Evolutionary conservation across 2,113 vertebrate genomes (phyloP), one percentile per base, ranked within the genome.

Genomic region (Laterallus jamaicensis): DNA sequence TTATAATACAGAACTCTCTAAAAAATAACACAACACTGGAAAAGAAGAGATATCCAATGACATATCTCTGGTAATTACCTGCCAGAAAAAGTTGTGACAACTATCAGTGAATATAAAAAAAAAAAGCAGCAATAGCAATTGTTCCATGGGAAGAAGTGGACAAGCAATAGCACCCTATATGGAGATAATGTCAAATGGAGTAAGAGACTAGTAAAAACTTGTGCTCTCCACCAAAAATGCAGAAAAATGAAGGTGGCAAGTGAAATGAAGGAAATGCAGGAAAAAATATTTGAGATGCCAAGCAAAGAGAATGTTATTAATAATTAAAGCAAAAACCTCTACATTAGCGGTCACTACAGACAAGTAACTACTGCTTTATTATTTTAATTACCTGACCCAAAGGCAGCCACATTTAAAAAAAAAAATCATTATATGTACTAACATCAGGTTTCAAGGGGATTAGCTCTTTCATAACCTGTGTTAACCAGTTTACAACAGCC

Each of bases 341-440:
- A 59, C 79, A 62, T 70, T 70, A 89, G 32, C 64, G n/a, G 49
- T 11, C 64, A 37, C 37, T 35, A n/a, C 18, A 15, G 44, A 52
- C n/a, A 94, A 93, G 88, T 92, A 91, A 87, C 28, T 73, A 31
- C 39, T 56, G 8, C 50, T 56, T 92, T 79, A 78, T 88, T 94
- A 88, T 67, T 88, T 92, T 92, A 92, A 89, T 90, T 94, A 94
- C 25, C 25, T 58, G 69, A 73, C 64, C 68, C 84, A 59, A 93
- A 84, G 26, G 59, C 52, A 93, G 60, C 63, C 44, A 55, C 63
- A 88, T 60, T 76, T 16, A 49, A 67, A 39, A 63, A 39, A 63
- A 78, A 63, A 78, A 77, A 68, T 5, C n/a, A 75, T 67, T 82
- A 44, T 9, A 26, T 28, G 20, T 15, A 66, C 29, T 55, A 90